Base-by-base conservation (phyloP, 92 coral and sea anemone genomes). In the Epizoanthus scotinus region DNA sequence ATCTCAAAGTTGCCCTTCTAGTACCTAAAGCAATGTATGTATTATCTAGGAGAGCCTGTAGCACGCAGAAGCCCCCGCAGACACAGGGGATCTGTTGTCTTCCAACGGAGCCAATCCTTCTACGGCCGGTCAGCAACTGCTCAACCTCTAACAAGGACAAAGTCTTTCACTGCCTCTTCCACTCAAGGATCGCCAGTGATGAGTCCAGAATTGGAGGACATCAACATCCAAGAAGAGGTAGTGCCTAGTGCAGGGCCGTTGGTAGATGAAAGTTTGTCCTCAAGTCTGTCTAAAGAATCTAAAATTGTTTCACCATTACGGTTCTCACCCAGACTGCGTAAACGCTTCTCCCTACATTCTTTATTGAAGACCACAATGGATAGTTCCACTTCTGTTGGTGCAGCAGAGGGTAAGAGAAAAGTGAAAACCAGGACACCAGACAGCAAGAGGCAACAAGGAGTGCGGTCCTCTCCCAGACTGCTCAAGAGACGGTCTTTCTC, bases 101-200 rank as follows among this genome's bases (percentile, higher is more conserved):
- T 90, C 65, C 97, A 92, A 67, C 85, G 97, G 17, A 92, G 97
- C 74, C 91, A 87, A 56, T 90, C 97, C 17, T 92, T 92, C 71
- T 92, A 92, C 72, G 97, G 97, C 20, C 77, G 83, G 63, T 83
- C 94, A 4, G 84, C 91, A 1, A 81, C 84, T 44, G 84, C 92
- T 20, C 86, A 90, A 31, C 94, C 92, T 18, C 74, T 92, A 52
- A 89, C 84, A 12, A 71, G 97, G 40, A 87, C 97, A 53, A 79
- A 70, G 53, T 91, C 95, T 27, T 87, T 86, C 65, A 84, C 92
- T 22, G 87, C 78, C 2, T 24, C 84, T 19, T 64, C 64, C 62
- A 78, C 77, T 42, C 55, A 66, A 20, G 85, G 63, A 28, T 85
- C 94, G 3, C 86, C 97, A 7, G 58, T 65, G 36, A 79, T 77